Base-by-base conservation (phyloP, 2,888 invertebrate genomes). In the Diadromus collaris region DNA sequence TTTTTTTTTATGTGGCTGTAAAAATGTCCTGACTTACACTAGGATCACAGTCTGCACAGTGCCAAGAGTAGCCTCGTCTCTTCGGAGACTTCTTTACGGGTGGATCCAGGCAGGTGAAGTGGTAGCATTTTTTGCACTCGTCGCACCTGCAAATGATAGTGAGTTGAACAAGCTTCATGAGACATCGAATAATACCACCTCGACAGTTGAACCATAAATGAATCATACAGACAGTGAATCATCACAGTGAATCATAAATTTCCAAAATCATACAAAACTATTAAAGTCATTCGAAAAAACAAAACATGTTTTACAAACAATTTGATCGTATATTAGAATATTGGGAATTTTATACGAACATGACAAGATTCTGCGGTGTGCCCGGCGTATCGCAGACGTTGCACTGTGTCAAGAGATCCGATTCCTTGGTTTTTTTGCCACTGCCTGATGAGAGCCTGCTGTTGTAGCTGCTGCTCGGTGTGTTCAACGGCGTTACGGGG, bases 1-100 rank as follows among this genome's bases (percentile, higher is more conserved):
- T 44, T 46, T 71, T 10, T n/a, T 48, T 10, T 16, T 27, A 60
- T n/a, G 32, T 56, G 46, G 10, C 34, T 64, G 29, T 56, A 58
- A 63, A 48, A 72, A 68, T 60, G 21, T 84, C 78, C 82, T 70
- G 63, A 93, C 94, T 93, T 90, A 96, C 97, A 86, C 97, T 97
- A 78, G 97, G 96, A 92, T 98, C 98, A 93, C 98, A 98, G 90
- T 97, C 97, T 67, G 97, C 97, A 91, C 98, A 98, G 91, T 97
- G 97, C 98, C 98, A 98, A 16, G 97, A 97, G 90, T 98, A 98
- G 41, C 98, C 98, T 71, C 97, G 94, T 86, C 96, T 95, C 92
- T 98, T 98, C 1, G 98, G 98, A 78, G 97, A 96, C 91, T 97
- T 97, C 91, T 97, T 98, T 16, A 97, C 93, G 16, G 98, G 98